These are phyloP conservation scores for Forbesichthys agassizii DNA, from an alignment of 2,113 vertebrate genomes.

Conservation along the genomic window DNA sequence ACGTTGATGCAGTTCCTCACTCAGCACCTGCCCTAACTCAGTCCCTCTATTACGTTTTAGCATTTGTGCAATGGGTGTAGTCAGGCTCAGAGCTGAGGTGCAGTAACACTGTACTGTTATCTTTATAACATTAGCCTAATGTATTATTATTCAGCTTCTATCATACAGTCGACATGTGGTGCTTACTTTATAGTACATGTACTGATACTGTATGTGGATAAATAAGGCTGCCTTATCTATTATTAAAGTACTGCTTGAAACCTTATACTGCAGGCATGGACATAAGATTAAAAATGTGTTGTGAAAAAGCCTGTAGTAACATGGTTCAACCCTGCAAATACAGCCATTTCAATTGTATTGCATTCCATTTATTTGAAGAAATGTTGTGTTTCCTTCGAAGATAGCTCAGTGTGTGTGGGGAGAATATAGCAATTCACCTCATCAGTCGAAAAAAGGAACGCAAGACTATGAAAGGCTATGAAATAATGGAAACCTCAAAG, in stretches of 20 bases:
- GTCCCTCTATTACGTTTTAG: too few relatives aligned
- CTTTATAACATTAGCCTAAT: neutral
- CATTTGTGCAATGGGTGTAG: too few relatives aligned
- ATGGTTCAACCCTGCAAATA: neutral
- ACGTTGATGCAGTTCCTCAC: too few relatives aligned
- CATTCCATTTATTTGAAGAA: neutral
- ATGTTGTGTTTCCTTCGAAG: neutral
- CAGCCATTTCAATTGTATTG: too few relatives aligned
- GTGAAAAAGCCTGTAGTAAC: neutral
- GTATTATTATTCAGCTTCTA: neutral
- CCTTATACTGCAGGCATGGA: neutral
- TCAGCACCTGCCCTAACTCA: too few relatives aligned
- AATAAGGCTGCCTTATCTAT: neutral
- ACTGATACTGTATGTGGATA: neutral
- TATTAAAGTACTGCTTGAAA: neutral
- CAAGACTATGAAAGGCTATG: neutral
- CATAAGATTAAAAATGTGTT: neutral
- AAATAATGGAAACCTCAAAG: neutral
- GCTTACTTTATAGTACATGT: neutral
- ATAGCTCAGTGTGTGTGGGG: neutral
- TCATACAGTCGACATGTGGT: neutral
- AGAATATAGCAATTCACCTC: neutral
- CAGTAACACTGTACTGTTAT: too few relatives aligned
- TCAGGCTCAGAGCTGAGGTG: too few relatives aligned
- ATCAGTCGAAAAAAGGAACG: neutral